Evolutionary conservation across 92 coral and sea anemone species (phyloP).

Genomic region (Plumapathes pennacea): DNA sequence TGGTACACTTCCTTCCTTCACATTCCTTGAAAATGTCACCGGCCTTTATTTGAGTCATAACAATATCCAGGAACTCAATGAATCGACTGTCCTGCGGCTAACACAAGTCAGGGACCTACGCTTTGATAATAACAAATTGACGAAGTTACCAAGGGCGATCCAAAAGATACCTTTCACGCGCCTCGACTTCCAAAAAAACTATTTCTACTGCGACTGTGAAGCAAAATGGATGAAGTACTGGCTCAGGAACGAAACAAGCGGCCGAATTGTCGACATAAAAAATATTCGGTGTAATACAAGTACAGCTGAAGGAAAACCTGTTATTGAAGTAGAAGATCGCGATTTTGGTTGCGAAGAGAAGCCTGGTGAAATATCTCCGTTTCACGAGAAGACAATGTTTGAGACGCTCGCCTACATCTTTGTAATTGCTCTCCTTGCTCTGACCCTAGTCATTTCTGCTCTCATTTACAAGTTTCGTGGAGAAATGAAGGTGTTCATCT

Average conservation of each 20-base stretch:
- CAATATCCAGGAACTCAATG: conserved; percentile 34
- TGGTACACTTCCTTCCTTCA: conserved; percentile 26
- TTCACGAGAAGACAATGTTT: too few relatives aligned
- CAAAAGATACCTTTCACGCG: conserved; percentile 17
- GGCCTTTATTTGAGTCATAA: conserved; percentile 56
- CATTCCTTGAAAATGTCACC: conserved; percentile 50
- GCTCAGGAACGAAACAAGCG: conserved; percentile 28
- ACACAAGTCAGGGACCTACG: conserved; percentile 30
- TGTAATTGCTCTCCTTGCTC: too few relatives aligned
- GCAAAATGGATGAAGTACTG: conserved; percentile 68
- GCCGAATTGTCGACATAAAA: conserved; percentile 23
- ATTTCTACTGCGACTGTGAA: conserved; percentile 66
- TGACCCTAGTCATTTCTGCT: background rate
- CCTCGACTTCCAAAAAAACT: conserved; percentile 52
- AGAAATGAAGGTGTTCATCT: conserved; percentile 63
- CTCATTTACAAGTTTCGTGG: conserved; percentile 47
- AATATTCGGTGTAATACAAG: conserved; percentile 58
- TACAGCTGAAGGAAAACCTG: conserved; percentile 37
- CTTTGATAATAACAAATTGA: conserved; percentile 62
- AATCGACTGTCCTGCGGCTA: conserved; percentile 17
- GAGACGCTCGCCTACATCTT: too few relatives aligned
- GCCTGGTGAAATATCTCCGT: background rate
- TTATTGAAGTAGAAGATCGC: conserved; percentile 21
- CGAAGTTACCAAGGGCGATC: conserved; percentile 37
- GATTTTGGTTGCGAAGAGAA: conserved; percentile 47